Conservation (phyloP, 2,797 vertebrate genomes). For the Arctocebus calabarensis region DNA sequence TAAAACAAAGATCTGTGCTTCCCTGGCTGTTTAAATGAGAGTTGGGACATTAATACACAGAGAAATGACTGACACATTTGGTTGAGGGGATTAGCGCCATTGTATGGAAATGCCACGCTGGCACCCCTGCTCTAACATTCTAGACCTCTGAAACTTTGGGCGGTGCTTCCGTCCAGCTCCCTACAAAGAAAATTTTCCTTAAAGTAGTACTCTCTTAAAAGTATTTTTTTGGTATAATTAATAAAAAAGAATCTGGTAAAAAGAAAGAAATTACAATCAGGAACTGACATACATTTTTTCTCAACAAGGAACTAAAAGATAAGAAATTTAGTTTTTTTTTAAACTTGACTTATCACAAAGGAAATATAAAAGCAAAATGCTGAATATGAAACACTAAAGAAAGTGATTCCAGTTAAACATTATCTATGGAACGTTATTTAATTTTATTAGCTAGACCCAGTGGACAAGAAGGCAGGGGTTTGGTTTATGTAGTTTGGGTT, state of each 20-base stretch:
- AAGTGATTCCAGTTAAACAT: neutral
- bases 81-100: constrained; percentile 79
- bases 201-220: neutral
- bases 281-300: neutral
- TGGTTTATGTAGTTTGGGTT: neutral
- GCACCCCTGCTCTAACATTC: neutral
- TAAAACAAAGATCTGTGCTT: constrained; percentile 82
- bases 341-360: neutral
- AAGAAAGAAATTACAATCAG: neutral
- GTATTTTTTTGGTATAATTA: neutral
- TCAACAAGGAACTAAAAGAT: neutral
- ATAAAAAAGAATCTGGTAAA: neutral
- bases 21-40: constrained; percentile 80
- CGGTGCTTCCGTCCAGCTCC: neutral
- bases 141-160: neutral
- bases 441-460: neutral
- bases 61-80: constrained; percentile 83
- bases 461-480: neutral
- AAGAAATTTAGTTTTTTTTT: constrained; percentile 1
- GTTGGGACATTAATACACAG: constrained; percentile 65
- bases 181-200: neutral
- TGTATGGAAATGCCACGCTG: constrained; percentile 60
- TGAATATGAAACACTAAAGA: neutral
- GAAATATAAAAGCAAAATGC: neutral
- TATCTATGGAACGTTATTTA: neutral